Evolutionary conservation across 1,140 invertebrate species (phyloP).

Genomic region (Proales similis): DNA sequence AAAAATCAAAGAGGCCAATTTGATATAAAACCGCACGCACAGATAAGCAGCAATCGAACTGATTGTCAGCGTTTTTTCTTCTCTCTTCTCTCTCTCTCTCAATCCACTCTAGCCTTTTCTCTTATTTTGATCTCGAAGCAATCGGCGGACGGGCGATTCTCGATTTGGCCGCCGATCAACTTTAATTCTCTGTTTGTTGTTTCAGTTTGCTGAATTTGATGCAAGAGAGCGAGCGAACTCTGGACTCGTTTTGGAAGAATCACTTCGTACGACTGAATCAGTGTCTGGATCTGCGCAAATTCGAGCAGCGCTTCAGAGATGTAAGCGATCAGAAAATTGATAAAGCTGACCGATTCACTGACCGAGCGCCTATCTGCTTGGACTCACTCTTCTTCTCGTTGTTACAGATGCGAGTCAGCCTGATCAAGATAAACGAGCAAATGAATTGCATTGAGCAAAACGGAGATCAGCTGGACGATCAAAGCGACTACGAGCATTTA

Average conservation of each 20-base stretch:
- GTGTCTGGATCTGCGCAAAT: conserved; percentile 76
- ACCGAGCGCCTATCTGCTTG: background rate
- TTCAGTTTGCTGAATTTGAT: conserved; percentile 77
- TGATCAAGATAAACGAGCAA: conserved; percentile 28
- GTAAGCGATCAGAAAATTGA: background rate
- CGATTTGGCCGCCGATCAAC: conserved; percentile 3
- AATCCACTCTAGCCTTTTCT: too few species aligned
- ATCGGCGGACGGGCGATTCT: too few species aligned
- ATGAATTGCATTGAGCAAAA: conserved; percentile 12
- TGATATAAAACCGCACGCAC: too few species aligned
- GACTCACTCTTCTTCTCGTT: background rate
- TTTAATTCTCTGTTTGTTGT: conserved; percentile 38
- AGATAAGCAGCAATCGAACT: too few species aligned
- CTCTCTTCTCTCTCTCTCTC: too few species aligned
- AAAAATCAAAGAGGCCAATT: too few species aligned
- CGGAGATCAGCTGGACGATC: conserved; percentile 8
- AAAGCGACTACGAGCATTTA: conserved; percentile 29
- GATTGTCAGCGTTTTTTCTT: too few species aligned
- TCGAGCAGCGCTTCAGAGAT: conserved; percentile 77
- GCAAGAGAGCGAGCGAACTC: conserved; percentile 84
- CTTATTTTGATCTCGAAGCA: too few species aligned
- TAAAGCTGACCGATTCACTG: background rate
- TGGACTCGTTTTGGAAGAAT: conserved; percentile 83
- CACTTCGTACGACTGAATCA: conserved; percentile 78
- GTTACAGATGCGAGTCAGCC: conserved; percentile 22